A percentile compares a stretch with the other conserved stretches of the same genome.
Evolutionary conservation across 2,797 vertebrate species (phyloP).

Genomic region (Scarus forsteni): DNA sequence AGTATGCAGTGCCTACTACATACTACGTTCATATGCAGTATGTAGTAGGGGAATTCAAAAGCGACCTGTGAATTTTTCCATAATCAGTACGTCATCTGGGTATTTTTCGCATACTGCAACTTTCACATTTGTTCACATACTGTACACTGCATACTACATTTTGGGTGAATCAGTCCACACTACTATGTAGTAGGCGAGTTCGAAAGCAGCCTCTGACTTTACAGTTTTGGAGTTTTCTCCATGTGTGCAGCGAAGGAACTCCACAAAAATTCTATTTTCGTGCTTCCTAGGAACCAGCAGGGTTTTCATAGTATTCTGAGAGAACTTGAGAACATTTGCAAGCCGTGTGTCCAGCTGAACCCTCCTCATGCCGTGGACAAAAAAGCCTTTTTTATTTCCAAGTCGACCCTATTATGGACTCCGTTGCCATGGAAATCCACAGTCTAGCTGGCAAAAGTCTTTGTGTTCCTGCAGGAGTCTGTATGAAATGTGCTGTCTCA

Average conservation of each 20-base stretch:
- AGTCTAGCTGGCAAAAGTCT: conserved; percentile 57
- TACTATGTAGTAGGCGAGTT: too few species aligned
- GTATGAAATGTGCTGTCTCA: conserved; percentile 61
- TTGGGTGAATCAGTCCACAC: too few species aligned
- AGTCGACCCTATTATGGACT: conserved; percentile 28
- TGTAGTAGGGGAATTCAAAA: too few species aligned
- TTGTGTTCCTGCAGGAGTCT: conserved; percentile 60
- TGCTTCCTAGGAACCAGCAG: conserved; percentile 7
- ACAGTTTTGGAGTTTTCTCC: conserved; percentile 8
- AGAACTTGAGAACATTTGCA: conserved; percentile 48
- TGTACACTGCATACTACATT: too few species aligned
- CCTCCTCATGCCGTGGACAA: conserved; percentile 41
- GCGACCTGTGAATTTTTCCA: too few species aligned
- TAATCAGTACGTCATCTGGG: too few species aligned
- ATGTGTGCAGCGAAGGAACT: conserved; percentile 37
- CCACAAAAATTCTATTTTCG: conserved; percentile 30
- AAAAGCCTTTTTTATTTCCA: conserved; percentile 50
- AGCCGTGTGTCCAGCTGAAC: conserved; percentile 31
- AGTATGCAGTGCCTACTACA: too few species aligned
- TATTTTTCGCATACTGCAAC: too few species aligned
- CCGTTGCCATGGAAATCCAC: conserved; percentile 75
- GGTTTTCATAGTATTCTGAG: conserved; percentile 14
- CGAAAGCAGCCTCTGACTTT: too few species aligned
- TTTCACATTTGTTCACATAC: too few species aligned
- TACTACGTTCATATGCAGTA: too few species aligned